phyloP scores from a whole-genome alignment of 1,140 invertebrate species.

The Antheraea pernyi region DNA sequence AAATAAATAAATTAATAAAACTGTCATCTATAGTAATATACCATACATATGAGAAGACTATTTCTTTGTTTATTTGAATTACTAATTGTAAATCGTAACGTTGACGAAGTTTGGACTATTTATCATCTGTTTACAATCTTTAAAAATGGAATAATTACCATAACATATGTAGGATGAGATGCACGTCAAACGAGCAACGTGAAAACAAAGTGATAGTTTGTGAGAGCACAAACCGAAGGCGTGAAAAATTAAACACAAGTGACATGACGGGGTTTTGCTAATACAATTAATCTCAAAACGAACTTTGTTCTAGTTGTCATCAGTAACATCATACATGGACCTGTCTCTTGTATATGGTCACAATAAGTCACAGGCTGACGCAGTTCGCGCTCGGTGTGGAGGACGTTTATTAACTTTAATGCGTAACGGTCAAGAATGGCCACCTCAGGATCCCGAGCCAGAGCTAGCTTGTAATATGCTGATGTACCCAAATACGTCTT shows the following conservation, averaged over 20 bases:
- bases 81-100: not conserved
- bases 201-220: too few species aligned
- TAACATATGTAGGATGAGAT: too few species aligned
- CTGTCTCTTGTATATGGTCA: conserved; percentile 19
- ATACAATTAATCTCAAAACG: not conserved
- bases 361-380: conserved; percentile 1
- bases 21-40: too few species aligned
- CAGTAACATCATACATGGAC: conserved; percentile 20
- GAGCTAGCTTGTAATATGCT: not conserved
- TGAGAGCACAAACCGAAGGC: too few species aligned
- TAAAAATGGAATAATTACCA: too few species aligned
- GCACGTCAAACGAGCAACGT: too few species aligned
- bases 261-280: too few species aligned
- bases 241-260: too few species aligned
- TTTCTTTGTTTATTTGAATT: not conserved
- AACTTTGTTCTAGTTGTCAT: conserved; percentile 16
- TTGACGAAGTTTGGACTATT: too few species aligned
- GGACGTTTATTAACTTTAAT: conserved; percentile 15
- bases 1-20: too few species aligned
- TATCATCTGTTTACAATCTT: too few species aligned
- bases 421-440: conserved; percentile 18
- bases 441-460: conserved; percentile 16
- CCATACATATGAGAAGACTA: too few species aligned
- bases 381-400: conserved; percentile 7
- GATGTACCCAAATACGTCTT: conserved; percentile 12